A percentile compares a stretch with the other conserved stretches of the same genome.
Conservation (phyloP, 2,888 invertebrate genomes). For the Drosophila testacea region DNA sequence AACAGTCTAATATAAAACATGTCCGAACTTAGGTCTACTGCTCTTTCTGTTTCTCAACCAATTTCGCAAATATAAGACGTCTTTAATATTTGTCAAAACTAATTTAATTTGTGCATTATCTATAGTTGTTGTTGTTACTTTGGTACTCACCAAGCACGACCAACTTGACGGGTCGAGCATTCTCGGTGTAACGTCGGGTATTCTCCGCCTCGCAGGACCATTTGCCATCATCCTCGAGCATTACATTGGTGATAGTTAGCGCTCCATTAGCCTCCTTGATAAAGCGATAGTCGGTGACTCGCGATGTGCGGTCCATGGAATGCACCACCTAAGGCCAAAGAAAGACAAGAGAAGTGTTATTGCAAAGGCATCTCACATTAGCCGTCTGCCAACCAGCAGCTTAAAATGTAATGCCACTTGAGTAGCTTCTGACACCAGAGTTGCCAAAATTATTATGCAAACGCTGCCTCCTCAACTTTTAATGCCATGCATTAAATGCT, state of each 20-base stretch:
- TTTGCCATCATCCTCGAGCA: slow-evolving; percentile 89
- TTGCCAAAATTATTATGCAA: slow-evolving; percentile 61
- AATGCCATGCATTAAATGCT: slow-evolving; percentile 67
- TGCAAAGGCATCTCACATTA: slow-evolving; percentile 15
- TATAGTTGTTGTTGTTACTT: slow-evolving; percentile 12
- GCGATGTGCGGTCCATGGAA: slow-evolving; percentile 84
- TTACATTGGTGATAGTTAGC: slow-evolving; percentile 85
- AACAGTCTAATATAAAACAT: not conserved
- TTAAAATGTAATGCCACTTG: slow-evolving; percentile 62
- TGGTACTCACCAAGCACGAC: slow-evolving; percentile 88
- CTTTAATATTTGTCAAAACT: slow-evolving; percentile 64
- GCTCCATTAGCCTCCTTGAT: slow-evolving; percentile 85
- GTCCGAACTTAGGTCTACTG: not conserved
- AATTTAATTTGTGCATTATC: slow-evolving; percentile 22
- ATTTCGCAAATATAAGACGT: slow-evolving; percentile 49
- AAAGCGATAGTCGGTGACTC: slow-evolving; percentile 85
- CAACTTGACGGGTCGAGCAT: slow-evolving; percentile 88
- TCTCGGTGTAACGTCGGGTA: slow-evolving; percentile 87
- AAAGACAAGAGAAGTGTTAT: not conserved
- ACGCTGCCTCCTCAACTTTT: slow-evolving; percentile 54
- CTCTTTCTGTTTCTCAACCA: not conserved
- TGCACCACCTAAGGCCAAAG: slow-evolving; percentile 81
- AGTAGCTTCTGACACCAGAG: slow-evolving; percentile 17
- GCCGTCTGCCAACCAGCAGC: slow-evolving; percentile 20
- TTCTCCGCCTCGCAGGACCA: slow-evolving; percentile 91